A percentile compares a stretch with the other conserved stretches of the same genome.
phyloP scores from a whole-genome alignment of 2,888 invertebrate species.

The Idaea dimidiata region DNA sequence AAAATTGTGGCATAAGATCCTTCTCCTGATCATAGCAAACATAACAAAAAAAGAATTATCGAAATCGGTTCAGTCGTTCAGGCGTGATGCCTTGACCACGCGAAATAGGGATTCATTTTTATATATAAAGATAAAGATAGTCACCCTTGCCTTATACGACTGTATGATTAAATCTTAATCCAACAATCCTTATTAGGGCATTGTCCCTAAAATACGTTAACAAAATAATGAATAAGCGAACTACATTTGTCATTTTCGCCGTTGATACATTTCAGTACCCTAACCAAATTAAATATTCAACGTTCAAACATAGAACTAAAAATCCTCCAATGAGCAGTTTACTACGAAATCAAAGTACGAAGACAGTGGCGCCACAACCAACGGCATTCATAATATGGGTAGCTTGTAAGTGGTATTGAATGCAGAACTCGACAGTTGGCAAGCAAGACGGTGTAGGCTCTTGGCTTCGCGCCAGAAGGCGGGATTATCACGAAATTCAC shows the following conservation, averaged over 20 bases:
- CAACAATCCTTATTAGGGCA: too few species aligned
- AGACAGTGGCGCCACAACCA: not conserved
- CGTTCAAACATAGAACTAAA: not conserved
- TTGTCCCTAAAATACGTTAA: not conserved
- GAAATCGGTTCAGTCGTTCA: too few species aligned
- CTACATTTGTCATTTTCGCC: not conserved
- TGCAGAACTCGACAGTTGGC: not conserved
- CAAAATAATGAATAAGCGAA: conserved; percentile 1
- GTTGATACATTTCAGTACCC: not conserved
- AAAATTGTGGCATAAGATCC: too few species aligned
- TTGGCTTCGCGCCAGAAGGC: not conserved
- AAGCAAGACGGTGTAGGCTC: not conserved
- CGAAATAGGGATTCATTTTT: too few species aligned
- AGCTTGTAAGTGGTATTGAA: not conserved
- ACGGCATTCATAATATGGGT: not conserved
- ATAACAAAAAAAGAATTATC: too few species aligned
- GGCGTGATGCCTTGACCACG: too few species aligned
- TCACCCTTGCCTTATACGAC: too few species aligned
- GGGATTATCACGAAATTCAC: not conserved
- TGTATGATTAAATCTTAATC: too few species aligned
- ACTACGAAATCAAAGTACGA: not conserved
- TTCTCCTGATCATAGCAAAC: too few species aligned
- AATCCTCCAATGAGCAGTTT: not conserved
- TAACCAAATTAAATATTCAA: not conserved
- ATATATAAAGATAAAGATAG: too few species aligned